Base-by-base conservation (phyloP, 2,113 vertebrate genomes). In the Nansenia antarctica region DNA sequence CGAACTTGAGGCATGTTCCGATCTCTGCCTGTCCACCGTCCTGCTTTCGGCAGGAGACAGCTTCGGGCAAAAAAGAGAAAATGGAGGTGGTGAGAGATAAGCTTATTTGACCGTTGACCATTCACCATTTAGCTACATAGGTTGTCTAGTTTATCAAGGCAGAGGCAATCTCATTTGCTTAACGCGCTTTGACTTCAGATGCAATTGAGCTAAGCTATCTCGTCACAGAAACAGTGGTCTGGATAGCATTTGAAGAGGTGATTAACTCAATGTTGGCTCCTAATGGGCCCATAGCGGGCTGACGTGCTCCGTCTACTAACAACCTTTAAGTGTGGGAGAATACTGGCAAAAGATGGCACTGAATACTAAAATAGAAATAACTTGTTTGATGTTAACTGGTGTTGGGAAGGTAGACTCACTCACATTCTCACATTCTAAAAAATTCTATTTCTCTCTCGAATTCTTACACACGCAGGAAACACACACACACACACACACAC, bases 21-120 rank as follows among this genome's bases (percentile, higher is more conserved):
- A 96, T 70, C 32, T 97, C 93, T 71, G 92, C 92, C 72, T 94
- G 95, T 2, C 94, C 94, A 58, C 95, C 95, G 0, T 98, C 97
- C 83, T 95, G 94, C 82, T 94, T 96, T 73, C 95, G 93, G 81
- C 97, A 99, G 6, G 96, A 98, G 76, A 99, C 94, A 18, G 97
- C 97, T 99, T 70, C 9, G 88, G 74, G 45, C 6, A 47, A 47
- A n/a, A 49, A 49, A 9, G 45, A 49, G 45, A 49, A 49, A 22
- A 49, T 8, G 45, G 45, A 49, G 14, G 14, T 49, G 45, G 45
- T 47, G 45, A n/a, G 45, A 49, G 45, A 49, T 49, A 20, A 22
- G 57, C 11, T 49, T n/a, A n/a, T n/a, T n/a, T n/a, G n/a, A n/a
- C n/a, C n/a, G n/a, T n/a, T n/a, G n/a, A n/a, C n/a, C n/a, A n/a